Conservation (phyloP, 2,797 vertebrate species). For the Antennarius maculatus region DNA sequence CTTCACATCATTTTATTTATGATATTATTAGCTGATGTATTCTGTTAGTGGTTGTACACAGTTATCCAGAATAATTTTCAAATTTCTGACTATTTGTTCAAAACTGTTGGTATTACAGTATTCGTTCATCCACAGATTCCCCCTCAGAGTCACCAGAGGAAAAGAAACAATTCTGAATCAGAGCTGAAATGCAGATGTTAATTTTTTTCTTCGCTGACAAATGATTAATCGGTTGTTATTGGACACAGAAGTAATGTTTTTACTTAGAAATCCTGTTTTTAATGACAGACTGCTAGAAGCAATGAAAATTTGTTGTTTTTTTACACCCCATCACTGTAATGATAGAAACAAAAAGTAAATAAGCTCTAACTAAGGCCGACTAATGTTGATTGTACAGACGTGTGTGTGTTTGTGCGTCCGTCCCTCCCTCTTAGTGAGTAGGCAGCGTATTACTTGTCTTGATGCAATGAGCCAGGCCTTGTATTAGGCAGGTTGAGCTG, state of each 20-base stretch:
- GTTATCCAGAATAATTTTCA: no score
- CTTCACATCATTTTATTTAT: slow-evolving; percentile 10
- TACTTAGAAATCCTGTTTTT: not conserved
- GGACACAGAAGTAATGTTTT: not conserved
- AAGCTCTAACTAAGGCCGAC: not conserved
- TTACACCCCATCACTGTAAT: slow-evolving; percentile 23
- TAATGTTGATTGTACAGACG: slow-evolving; percentile 18
- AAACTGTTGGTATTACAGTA: not conserved
- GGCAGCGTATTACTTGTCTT: slow-evolving; percentile 74
- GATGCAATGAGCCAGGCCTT: slow-evolving; percentile 75
- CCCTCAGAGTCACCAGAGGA: not conserved
- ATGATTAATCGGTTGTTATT: not conserved
- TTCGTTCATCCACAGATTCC: not conserved
- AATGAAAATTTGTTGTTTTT: slow-evolving; percentile 7
- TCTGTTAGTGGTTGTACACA: not conserved
- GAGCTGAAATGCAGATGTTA: not conserved
- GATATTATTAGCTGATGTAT: not conserved
- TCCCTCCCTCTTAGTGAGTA: slow-evolving; percentile 41
- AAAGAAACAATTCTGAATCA: slow-evolving; percentile 2
- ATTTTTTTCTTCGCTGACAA: no score
- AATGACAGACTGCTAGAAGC: slow-evolving; percentile 13
- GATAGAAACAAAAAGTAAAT: slow-evolving; percentile 19
- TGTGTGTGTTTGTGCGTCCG: slow-evolving; percentile 32
- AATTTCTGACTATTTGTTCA: not conserved
- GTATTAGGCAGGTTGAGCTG: slow-evolving; percentile 84